Evolutionary conservation across 1,140 invertebrate species (phyloP), one percentile per base, ranked within the genome.

Genomic region (Cherax quadricarinatus): DNA sequence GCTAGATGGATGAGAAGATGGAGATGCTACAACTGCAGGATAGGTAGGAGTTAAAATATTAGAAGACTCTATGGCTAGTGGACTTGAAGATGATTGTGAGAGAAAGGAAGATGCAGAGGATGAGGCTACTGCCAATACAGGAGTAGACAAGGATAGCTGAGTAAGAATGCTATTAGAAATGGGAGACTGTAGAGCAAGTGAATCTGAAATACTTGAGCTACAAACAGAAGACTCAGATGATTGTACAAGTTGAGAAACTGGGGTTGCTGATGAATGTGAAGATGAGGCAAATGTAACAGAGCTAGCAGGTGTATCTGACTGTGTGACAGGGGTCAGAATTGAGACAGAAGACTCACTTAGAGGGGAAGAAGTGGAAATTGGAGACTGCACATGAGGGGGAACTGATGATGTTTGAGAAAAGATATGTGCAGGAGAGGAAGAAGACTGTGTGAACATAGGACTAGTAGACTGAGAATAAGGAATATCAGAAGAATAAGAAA

Each of bases 261-360:
- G 41, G 62, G 66, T 48, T 70, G 18, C 30, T 53, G 82, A 81
- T 84, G 81, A 73, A 16, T 81, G 81, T 78, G 85, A 21, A 7
- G 57, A 21, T 53, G 85, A 9, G 9, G 70, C 24, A 21, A 70
- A 51, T 21, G 48, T 41, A 21, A 21, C 10, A 16, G 84, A 86
- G 3, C 48, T 73, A 48, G 85, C 57, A n/a, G 80, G 66, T 18
- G 41, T 49, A 16, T 48, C 49, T 24, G 85, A 87, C n/a, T 73
- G 73, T 18, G 85, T 87, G 70, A 78, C 73, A 49, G 51, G 85
- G 41, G 85, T 78, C 4, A 57, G 16, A 24, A 51, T 41, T 49
- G 85, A 87, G 16, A 78, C 70, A 87, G 85, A 73, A 75, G 85
- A 24, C n/a, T 66, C 73, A 78, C 41, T 87, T 49, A 62, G 41